These are phyloP conservation scores for Cololabis saira DNA, from an alignment of 2,113 vertebrate species.

Conservation along the genomic window DNA sequence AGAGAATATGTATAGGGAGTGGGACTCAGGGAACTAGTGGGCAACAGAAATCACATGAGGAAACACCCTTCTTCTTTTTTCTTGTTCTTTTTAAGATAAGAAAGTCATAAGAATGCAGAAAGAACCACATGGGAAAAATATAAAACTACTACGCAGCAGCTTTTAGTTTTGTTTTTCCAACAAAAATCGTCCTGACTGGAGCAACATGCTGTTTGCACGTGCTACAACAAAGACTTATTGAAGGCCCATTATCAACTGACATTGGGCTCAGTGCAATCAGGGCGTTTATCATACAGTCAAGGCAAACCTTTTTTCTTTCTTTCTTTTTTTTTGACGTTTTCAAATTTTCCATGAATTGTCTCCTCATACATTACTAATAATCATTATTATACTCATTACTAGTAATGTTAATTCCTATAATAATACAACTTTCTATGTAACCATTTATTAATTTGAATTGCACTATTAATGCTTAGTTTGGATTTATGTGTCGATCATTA, in stretches of 20 bases:
- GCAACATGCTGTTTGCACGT: not conserved
- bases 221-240: not conserved
- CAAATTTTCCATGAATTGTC: too few species aligned
- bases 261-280: not conserved
- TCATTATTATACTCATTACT: too few species aligned
- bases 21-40: conserved; percentile 22
- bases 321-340: too few species aligned
- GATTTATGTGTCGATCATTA: conserved; percentile 7
- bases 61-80: conserved; percentile 29
- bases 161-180: not conserved
- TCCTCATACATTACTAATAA: too few species aligned
- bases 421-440: not conserved
- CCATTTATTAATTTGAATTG: not conserved
- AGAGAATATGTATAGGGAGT: conserved; percentile 28
- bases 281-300: not conserved
- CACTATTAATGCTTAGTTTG: conserved; percentile 5
- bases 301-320: conserved; percentile 7
- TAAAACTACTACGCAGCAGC: not conserved
- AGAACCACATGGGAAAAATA: not conserved
- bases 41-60: conserved; percentile 26
- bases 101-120: not conserved
- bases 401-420: too few species aligned
- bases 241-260: not conserved
- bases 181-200: not conserved
- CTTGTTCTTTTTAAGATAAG: not conserved